Evolutionary conservation across 2,888 invertebrate species (phyloP).

Genomic region (Lobophora halterata): DNA sequence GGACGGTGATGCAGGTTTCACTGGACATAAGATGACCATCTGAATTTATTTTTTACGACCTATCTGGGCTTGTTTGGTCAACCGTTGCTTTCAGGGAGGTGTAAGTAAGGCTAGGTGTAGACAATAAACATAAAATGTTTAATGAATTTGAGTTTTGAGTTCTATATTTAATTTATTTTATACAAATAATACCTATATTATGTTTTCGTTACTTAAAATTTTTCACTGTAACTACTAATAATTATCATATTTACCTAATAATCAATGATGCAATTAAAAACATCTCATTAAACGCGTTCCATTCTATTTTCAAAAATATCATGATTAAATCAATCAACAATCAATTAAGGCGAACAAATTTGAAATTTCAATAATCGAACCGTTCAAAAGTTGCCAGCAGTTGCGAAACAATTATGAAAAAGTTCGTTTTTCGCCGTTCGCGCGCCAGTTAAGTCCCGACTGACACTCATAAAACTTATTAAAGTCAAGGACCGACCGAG

Average conservation of each 20-base stretch:
- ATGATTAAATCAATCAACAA: slow-evolving; percentile 49
- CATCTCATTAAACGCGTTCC: background rate
- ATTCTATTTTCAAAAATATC: slow-evolving; percentile 21
- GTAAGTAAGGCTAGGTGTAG: slow-evolving; percentile 34
- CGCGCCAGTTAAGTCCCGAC: slow-evolving; percentile 76
- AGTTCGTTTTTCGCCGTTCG: slow-evolving; percentile 74
- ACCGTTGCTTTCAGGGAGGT: slow-evolving; percentile 34
- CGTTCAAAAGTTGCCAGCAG: slow-evolving; percentile 56
- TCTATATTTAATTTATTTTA: too few relatives aligned
- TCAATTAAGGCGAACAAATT: slow-evolving; percentile 55
- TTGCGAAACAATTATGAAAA: slow-evolving; percentile 79
- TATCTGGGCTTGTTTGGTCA: slow-evolving; percentile 63
- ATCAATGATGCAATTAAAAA: too few relatives aligned
- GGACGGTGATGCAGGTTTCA: slow-evolving; percentile 46
- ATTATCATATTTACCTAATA: too few relatives aligned
- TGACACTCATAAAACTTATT: slow-evolving; percentile 81
- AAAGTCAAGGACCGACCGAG: slow-evolving; percentile 80
- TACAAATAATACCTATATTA: background rate
- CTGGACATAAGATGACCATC: slow-evolving; percentile 69
- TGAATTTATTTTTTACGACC: slow-evolving; percentile 50
- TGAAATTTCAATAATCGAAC: slow-evolving; percentile 73
- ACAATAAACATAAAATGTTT: too few relatives aligned
- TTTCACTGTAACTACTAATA: too few relatives aligned
- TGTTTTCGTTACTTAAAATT: too few relatives aligned
- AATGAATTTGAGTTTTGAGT: too few relatives aligned